Base-by-base conservation (phyloP, 2,797 vertebrate genomes). In the Eleutherodactylus coqui region DNA sequence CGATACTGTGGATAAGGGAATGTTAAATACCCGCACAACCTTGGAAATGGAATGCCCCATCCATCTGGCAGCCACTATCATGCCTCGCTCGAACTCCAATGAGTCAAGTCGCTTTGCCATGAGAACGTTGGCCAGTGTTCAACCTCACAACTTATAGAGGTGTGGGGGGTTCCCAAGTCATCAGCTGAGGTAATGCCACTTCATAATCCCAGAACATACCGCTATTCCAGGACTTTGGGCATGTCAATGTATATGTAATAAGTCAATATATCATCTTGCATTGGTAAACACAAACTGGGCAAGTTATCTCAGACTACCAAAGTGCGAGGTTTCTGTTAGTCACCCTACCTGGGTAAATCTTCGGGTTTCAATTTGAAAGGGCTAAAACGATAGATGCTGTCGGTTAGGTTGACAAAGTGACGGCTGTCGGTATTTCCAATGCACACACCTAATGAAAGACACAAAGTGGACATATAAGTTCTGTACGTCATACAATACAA, bases 401-500 rank as follows among this genome's bases (percentile, higher is more conserved):
- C 89, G 72, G 95, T 96, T 89, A 99, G 47, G 70, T 95, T 95
- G 45, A 87, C 91, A 90, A 95, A 99, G 89, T 98, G 96, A 51
- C 95, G 95, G 90, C 96, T 98, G 90, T 99, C 98, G 0, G 98
- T 99, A 92, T 96, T 98, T 62, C 91, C 96, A 55, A 97, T 55
- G 85, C 96, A 98, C n/a, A 95, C 88, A 85, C 95, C 98, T 99
- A 90, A 84, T 69, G 87, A 88, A 86, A 88, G 45, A 75, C 87
- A 82, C 9, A 13, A 55, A 47, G n/a, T 55, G 0, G 9, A 51
- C 0, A 38, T n/a, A n/a, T 72, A 72, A 41, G 36, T 14, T 55
- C 8, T 72, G 2, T 0, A 4, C 17, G 36, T 24, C n/a, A 49
- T 76, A 21, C 17, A 76, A 27, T 76, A 7, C 17, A 51, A 78